These are phyloP conservation scores for Chironomus tepperi DNA, from an alignment of 1,140 invertebrate species.

Conservation along the genomic window DNA sequence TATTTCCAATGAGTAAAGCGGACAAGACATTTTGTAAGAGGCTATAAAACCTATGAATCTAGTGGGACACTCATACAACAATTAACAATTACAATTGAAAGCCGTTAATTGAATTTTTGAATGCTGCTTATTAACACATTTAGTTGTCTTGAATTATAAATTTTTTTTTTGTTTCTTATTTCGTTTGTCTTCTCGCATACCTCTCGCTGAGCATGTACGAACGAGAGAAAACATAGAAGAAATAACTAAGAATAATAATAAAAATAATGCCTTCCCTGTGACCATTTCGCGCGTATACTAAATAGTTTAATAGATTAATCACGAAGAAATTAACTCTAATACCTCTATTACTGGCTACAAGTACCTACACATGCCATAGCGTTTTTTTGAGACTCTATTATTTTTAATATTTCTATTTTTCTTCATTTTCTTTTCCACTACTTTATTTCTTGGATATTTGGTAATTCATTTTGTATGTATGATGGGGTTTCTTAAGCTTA, in stretches of 20 bases:
- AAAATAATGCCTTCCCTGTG: slow-evolving; percentile 5
- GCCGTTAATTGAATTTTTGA: slow-evolving; percentile 24
- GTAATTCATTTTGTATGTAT: too few species aligned
- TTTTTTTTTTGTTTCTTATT: not conserved
- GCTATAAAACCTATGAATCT: too few species aligned
- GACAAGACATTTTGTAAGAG: too few species aligned
- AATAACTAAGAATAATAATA: not conserved
- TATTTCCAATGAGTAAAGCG: too few species aligned
- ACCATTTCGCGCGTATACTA: slow-evolving; percentile 9
- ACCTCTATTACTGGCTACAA: slow-evolving; percentile 14
- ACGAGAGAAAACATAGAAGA: not conserved
- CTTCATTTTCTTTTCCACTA: not conserved
- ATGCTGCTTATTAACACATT: slow-evolving; percentile 22
- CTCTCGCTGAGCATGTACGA: not conserved
- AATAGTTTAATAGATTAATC: slow-evolving; percentile 24
- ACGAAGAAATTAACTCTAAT: slow-evolving; percentile 21
- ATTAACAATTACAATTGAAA: slow-evolving; percentile 23
- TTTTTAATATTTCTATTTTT: slow-evolving; percentile 14
- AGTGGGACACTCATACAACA: slow-evolving; percentile 18
- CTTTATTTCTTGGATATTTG: not conserved
- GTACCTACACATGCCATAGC: slow-evolving; percentile 18
- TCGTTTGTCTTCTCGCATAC: not conserved
- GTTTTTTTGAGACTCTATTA: slow-evolving; percentile 18
- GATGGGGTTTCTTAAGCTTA: too few species aligned
- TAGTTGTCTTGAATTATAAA: not conserved